phyloP scores from a whole-genome alignment of 1,140 invertebrate genomes.

The Drosophila equinoxialis region DNA sequence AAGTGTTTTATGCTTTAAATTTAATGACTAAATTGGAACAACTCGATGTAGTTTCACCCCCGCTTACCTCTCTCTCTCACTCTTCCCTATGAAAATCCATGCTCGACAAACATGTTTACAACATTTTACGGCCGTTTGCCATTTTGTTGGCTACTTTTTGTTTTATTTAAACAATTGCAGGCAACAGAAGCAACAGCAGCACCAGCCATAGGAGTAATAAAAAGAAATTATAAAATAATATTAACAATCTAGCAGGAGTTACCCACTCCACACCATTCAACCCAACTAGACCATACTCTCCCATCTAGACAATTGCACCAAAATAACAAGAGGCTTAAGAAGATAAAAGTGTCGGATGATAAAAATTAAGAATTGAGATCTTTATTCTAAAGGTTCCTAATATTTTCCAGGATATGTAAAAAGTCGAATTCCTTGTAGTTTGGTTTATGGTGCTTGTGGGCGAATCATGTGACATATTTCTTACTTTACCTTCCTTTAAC shows the following conservation, averaged over 20 bases:
- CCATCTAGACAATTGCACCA: background rate
- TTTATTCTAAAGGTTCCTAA: background rate
- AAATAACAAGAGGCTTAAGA: background rate
- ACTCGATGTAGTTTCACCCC: slow-evolving; percentile 34
- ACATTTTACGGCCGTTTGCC: slow-evolving; percentile 24
- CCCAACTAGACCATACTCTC: slow-evolving; percentile 59
- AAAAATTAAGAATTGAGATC: background rate
- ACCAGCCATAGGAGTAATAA: slow-evolving; percentile 49
- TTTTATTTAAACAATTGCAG: slow-evolving; percentile 34
- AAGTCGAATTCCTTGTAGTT: slow-evolving; percentile 9
- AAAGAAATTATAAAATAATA: slow-evolving; percentile 80
- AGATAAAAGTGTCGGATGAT: background rate
- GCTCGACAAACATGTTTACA: slow-evolving; percentile 52
- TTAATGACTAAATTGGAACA: slow-evolving; percentile 46
- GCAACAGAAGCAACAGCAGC: slow-evolving; percentile 12
- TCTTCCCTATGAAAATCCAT: background rate
- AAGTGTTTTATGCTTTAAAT: slow-evolving; percentile 47
- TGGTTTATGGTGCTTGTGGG: background rate
- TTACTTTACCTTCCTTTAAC: slow-evolving; percentile 32
- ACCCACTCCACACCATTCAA: slow-evolving; percentile 42
- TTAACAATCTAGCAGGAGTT: slow-evolving; percentile 61
- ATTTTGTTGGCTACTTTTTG: slow-evolving; percentile 19
- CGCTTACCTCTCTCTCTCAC: background rate
- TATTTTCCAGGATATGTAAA: slow-evolving; percentile 12
- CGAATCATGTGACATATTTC: slow-evolving; percentile 50